Evolutionary conservation across 2,888 invertebrate species (phyloP).

Genomic region (Polyploca ridens): DNA sequence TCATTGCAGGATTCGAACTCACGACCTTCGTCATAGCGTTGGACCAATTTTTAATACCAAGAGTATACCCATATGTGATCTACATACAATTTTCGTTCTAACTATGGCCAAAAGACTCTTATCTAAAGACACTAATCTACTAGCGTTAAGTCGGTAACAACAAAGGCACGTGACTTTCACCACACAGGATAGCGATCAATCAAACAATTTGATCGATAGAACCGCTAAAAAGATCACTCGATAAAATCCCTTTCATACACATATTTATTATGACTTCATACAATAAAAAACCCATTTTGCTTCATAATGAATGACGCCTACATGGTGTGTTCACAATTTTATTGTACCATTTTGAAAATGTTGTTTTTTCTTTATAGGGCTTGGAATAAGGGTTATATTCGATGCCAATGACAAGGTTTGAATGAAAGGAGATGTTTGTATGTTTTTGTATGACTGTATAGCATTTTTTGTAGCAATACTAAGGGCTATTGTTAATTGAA

Average conservation of each 20-base stretch:
- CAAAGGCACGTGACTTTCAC: slow-evolving; percentile 57
- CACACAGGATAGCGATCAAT: slow-evolving; percentile 59
- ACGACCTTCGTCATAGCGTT: no score
- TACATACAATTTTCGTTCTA: no score
- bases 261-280: slow-evolving; percentile 36
- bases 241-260: slow-evolving; percentile 47
- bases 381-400: slow-evolving; percentile 22
- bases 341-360: slow-evolving; percentile 18
- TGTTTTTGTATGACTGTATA: slow-evolving; percentile 16
- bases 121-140: slow-evolving; percentile 22
- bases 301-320: slow-evolving; percentile 45
- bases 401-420: not conserved
- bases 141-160: slow-evolving; percentile 36
- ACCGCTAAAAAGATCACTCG: slow-evolving; percentile 27
- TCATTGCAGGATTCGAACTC: no score
- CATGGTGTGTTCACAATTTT: slow-evolving; percentile 19
- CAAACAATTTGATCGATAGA: slow-evolving; percentile 56
- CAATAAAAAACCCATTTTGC: slow-evolving; percentile 43
- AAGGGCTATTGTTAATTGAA: slow-evolving; percentile 64
- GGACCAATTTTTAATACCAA: no score
- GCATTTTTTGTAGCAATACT: slow-evolving; percentile 45
- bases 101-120: not conserved
- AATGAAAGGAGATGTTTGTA: not conserved
- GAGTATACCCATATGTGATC: no score
- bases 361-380: slow-evolving; percentile 12